Conservation (phyloP, 2,888 invertebrate species). For the Parnassius apollo region DNA sequence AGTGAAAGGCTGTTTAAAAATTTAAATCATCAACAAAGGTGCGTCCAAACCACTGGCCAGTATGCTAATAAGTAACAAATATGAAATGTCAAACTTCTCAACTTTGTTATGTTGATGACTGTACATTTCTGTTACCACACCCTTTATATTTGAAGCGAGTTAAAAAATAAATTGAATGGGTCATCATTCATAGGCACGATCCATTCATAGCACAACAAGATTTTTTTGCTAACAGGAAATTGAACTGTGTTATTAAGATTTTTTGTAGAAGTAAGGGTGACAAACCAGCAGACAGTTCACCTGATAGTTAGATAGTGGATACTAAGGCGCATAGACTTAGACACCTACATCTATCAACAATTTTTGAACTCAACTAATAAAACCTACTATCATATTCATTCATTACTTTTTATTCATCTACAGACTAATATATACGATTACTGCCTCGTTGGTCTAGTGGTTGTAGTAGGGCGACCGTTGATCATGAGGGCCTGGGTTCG, state of each 20-base stretch:
- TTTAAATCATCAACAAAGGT: conserved; percentile 55
- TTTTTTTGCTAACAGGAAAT: conserved; percentile 23
- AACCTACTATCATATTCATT: too few relatives aligned
- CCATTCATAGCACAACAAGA: conserved; percentile 28
- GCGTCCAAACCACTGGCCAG: conserved; percentile 59
- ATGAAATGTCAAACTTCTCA: conserved; percentile 64
- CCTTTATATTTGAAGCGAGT: conserved; percentile 50
- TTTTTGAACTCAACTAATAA: too few relatives aligned
- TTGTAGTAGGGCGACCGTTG: too few relatives aligned
- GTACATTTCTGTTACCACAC: conserved; percentile 67
- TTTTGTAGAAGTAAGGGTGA: too few relatives aligned
- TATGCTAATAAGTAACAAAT: conserved; percentile 66
- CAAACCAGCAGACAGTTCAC: too few relatives aligned
- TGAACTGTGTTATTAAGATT: conserved; percentile 10
- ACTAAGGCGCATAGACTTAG: too few relatives aligned
- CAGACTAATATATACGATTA: too few relatives aligned
- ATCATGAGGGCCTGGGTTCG: too few relatives aligned
- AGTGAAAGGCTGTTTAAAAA: conserved; percentile 60
- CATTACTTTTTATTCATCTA: too few relatives aligned
- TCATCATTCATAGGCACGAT: conserved; percentile 51
- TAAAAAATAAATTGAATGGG: conserved; percentile 55
- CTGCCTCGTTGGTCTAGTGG: too few relatives aligned
- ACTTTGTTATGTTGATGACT: conserved; percentile 67
- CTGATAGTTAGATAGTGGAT: too few relatives aligned
- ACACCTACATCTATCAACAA: too few relatives aligned